phyloP scores from a whole-genome alignment of 2,797 vertebrate species.

The Ispidina picta region DNA sequence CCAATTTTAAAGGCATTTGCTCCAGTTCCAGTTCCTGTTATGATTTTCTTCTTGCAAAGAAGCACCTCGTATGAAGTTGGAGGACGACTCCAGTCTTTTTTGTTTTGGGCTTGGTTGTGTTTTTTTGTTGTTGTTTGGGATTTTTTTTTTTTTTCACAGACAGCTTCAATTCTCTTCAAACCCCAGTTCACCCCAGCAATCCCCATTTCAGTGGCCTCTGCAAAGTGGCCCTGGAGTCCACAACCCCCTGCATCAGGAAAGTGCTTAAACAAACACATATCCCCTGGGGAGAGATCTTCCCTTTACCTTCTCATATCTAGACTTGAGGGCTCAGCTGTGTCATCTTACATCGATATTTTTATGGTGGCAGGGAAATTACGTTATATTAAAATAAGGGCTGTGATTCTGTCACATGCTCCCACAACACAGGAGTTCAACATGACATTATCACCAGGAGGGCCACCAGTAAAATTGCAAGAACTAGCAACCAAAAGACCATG shows the following conservation, averaged over 20 bases:
- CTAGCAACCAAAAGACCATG: not conserved
- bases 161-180: not conserved
- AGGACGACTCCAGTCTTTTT: not conserved
- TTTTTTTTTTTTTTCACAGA: not conserved
- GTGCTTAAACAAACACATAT: not conserved
- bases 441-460: constrained; percentile 37
- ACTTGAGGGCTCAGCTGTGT: constrained; percentile 5
- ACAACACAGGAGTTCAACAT: not conserved
- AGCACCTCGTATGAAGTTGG: not conserved
- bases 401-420: constrained; percentile 48
- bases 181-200: not conserved
- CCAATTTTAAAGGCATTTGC: not conserved
- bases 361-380: constrained; percentile 1
- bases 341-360: not conserved
- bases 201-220: not conserved
- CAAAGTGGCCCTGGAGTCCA: accelerated
- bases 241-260: not conserved
- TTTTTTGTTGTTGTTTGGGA: no score
- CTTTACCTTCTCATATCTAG: not conserved
- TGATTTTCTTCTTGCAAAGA: not conserved
- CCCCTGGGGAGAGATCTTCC: not conserved
- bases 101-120: no score
- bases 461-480: constrained; percentile 22
- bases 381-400: constrained; percentile 17
- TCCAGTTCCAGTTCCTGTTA: not conserved